phyloP scores from a whole-genome alignment of 2,888 invertebrate species.

The Limenitis camilla region DNA sequence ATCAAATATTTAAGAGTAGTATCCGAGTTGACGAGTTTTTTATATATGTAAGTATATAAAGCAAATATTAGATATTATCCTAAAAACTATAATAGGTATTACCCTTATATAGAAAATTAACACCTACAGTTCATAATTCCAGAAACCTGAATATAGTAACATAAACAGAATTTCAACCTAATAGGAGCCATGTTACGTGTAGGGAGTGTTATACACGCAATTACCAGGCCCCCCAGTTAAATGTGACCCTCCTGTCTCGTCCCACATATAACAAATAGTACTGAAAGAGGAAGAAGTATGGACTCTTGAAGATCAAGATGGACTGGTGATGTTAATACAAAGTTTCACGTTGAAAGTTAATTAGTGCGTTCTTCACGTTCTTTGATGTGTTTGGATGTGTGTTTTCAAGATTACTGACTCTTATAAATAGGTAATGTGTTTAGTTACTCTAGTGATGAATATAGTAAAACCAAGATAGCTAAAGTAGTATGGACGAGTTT shows the following conservation, averaged over 20 bases:
- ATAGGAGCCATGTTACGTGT: constrained; percentile 71
- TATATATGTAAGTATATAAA: too few species aligned
- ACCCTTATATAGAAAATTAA: not conserved
- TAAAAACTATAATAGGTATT: not conserved
- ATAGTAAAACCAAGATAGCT: constrained; percentile 13
- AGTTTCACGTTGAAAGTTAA: constrained; percentile 72
- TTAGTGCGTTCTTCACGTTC: constrained; percentile 70
- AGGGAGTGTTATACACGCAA: constrained; percentile 70
- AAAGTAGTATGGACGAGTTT: not conserved
- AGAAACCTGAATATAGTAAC: constrained; percentile 51
- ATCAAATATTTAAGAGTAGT: too few species aligned
- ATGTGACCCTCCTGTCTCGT: constrained; percentile 46
- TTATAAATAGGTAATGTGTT: constrained; percentile 35
- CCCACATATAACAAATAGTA: constrained; percentile 35
- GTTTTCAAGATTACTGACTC: constrained; percentile 46
- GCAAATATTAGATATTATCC: not conserved
- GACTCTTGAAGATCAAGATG: constrained; percentile 46
- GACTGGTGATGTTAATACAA: constrained; percentile 50
- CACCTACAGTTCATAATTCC: constrained; percentile 48
- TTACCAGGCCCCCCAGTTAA: constrained; percentile 57
- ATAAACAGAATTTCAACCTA: constrained; percentile 72
- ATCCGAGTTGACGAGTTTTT: too few species aligned
- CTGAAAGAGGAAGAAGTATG: constrained; percentile 45
- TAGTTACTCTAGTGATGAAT: constrained; percentile 22
- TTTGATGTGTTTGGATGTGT: constrained; percentile 53